Evolutionary conservation across 2,113 vertebrate species (phyloP).

Genomic region (Crypturellus undulatus): DNA sequence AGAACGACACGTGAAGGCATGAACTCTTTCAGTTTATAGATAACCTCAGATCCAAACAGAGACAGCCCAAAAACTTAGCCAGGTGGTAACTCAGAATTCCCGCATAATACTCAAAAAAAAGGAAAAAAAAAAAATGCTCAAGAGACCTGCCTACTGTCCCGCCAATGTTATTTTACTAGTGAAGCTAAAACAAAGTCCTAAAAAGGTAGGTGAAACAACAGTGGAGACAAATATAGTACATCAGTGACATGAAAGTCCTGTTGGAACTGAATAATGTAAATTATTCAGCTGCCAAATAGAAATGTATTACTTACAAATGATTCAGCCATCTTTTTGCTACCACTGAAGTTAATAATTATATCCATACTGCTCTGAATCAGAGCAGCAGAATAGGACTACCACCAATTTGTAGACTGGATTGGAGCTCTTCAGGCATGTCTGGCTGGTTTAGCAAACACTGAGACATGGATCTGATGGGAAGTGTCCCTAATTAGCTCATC

Average conservation of each 20-base stretch:
- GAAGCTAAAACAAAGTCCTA: background rate
- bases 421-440: background rate
- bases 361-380: background rate
- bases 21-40: background rate
- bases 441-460: constrained; percentile 22
- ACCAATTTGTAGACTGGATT: background rate
- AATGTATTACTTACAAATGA: background rate
- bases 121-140: background rate
- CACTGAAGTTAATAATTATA: background rate
- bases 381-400: rapidly evolving
- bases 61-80: background rate
- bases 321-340: background rate
- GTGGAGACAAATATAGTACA: background rate
- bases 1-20: rapidly evolving
- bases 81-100: background rate
- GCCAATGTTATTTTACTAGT: background rate
- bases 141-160: background rate
- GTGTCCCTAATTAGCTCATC: background rate
- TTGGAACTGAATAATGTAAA: background rate
- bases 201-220: background rate
- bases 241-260: background rate
- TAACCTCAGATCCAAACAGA: background rate
- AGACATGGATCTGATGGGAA: background rate
- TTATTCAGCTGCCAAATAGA: background rate
- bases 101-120: background rate